Conservation (phyloP, 2,113 vertebrate genomes). For the Acinonyx jubatus region DNA sequence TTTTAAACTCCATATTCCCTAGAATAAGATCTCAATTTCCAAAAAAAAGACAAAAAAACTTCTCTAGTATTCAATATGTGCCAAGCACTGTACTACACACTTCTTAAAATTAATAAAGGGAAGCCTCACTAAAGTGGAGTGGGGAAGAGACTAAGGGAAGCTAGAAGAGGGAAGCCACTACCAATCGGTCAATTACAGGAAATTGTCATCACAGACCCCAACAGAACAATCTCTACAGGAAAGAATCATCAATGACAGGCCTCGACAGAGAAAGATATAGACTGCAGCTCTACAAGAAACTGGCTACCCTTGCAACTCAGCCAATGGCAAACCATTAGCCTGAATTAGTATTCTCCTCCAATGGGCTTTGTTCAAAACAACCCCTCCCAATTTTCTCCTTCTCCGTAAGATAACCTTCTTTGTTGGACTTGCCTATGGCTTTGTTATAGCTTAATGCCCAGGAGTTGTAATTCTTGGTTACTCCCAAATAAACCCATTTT, state of each 20-base stretch:
- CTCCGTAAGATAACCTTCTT: neutral
- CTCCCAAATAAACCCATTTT: neutral
- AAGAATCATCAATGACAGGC: neutral
- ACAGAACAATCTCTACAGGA: neutral
- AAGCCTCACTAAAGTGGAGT: neutral
- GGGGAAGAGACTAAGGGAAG: neutral
- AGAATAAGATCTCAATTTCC: neutral
- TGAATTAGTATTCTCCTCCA: neutral
- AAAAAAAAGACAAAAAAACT: neutral
- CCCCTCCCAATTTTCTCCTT: neutral
- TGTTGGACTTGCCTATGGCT: neutral
- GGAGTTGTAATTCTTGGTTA: no score
- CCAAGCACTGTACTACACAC: neutral
- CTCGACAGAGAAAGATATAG: neutral
- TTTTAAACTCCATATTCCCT: neutral
- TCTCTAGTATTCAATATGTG: neutral
- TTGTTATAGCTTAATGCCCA: neutral
- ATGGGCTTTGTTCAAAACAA: neutral
- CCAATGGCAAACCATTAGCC: neutral
- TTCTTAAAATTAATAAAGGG: neutral
- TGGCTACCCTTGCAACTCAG: neutral
- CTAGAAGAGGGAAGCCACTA: neutral
- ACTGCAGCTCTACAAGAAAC: neutral
- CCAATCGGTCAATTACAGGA: neutral
- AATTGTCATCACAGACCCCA: neutral